Evolutionary conservation across 2,113 vertebrate genomes (phyloP).

Genomic region (Formicarius rufipectus): DNA sequence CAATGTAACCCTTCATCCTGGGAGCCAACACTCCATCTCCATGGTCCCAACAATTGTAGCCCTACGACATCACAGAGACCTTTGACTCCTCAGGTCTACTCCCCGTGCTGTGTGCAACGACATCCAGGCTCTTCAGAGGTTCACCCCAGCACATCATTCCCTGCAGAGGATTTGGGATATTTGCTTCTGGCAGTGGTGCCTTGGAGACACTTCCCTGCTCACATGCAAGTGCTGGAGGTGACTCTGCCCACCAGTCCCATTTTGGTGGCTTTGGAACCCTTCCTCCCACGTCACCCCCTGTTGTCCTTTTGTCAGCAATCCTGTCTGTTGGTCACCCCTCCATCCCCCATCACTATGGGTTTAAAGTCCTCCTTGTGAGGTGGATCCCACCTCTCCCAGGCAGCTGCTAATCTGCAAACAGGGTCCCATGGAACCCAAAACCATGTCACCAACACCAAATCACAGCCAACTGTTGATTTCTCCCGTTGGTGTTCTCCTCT

Average conservation of each 20-base stretch:
- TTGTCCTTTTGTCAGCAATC: background rate
- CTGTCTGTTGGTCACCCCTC: background rate
- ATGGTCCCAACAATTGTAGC: fast-evolving
- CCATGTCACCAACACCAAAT: background rate
- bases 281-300: background rate
- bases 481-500: background rate
- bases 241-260: background rate
- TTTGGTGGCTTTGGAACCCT: background rate
- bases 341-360: background rate
- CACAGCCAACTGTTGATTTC: background rate
- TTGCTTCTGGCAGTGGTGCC: background rate
- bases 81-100: background rate
- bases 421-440: background rate
- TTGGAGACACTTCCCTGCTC: background rate
- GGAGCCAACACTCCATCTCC: background rate
- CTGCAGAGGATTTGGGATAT: background rate
- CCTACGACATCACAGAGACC: background rate
- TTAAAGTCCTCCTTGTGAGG: background rate
- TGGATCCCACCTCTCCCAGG: background rate
- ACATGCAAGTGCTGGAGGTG: background rate
- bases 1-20: background rate
- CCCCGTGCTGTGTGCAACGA: too few species aligned
- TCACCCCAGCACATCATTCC: background rate
- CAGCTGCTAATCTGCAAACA: background rate
- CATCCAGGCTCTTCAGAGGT: background rate